Percentiles rank a stretch among this genome's conserved stretches.
Conservation (phyloP, 2,888 invertebrate genomes). For the Drosophila bunnanda region DNA sequence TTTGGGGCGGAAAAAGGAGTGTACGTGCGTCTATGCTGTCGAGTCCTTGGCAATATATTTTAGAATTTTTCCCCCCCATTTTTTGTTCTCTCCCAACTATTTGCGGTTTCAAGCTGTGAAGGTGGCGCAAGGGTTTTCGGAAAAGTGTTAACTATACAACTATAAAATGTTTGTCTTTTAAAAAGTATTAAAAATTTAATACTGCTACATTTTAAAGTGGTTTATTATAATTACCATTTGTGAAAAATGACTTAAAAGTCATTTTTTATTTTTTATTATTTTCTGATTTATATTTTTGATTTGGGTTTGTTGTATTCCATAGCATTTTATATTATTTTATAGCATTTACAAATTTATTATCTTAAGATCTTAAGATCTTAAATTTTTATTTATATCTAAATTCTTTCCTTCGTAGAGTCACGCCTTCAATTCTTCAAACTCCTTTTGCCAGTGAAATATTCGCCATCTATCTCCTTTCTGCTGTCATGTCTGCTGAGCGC, state of each 20-base stretch:
- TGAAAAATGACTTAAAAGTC: background rate
- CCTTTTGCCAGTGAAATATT: constrained; percentile 8
- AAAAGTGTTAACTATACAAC: background rate
- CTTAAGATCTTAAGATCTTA: background rate
- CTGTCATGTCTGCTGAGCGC: constrained; percentile 74
- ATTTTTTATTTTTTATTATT: background rate
- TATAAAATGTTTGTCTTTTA: too few relatives aligned
- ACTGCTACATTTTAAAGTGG: background rate
- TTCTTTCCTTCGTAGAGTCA: background rate
- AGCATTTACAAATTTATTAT: too few relatives aligned
- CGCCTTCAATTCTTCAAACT: constrained; percentile 5
- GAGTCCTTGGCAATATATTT: constrained; percentile 68
- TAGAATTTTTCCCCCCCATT: constrained; percentile 53
- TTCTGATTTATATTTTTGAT: too few relatives aligned
- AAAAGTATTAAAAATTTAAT: too few relatives aligned
- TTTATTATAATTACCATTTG: background rate
- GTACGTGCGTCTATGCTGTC: constrained; percentile 68
- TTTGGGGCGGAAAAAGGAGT: background rate
- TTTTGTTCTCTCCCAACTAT: constrained; percentile 57
- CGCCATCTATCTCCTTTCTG: constrained; percentile 53
- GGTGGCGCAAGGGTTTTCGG: background rate
- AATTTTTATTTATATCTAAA: background rate
- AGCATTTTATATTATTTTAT: too few relatives aligned
- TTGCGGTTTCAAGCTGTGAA: constrained; percentile 22
- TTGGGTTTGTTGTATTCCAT: too few relatives aligned